Percentiles rank a stretch among this genome's conserved stretches.
phyloP scores from a whole-genome alignment of 2,888 invertebrate genomes.

The Cheilosia variabilis region DNA sequence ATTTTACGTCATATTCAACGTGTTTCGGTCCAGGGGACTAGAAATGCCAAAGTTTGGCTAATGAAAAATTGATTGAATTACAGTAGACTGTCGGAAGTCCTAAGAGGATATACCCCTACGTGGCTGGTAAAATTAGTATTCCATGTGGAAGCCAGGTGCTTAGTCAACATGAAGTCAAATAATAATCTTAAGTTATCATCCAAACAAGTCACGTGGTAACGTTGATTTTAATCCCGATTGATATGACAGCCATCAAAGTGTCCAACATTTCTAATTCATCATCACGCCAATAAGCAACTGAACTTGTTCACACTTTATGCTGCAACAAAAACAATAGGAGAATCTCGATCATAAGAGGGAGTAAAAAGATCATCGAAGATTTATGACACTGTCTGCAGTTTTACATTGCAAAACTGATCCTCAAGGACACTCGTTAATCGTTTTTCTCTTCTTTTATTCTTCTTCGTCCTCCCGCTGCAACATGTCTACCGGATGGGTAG shows the following conservation, averaged over 20 bases:
- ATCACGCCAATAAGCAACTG: slow-evolving; percentile 4
- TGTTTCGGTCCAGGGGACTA: background rate
- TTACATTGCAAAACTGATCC: slow-evolving; percentile 49
- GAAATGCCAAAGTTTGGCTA: slow-evolving; percentile 1
- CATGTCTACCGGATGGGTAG: slow-evolving; percentile 66
- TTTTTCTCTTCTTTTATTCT: slow-evolving; percentile 25
- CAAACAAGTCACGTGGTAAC: too few species aligned
- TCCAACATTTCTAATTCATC: background rate
- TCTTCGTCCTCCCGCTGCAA: slow-evolving; percentile 31
- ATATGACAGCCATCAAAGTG: background rate
- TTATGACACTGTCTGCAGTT: slow-evolving; percentile 55
- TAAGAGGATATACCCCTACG: background rate
- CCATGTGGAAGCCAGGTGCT: too few species aligned
- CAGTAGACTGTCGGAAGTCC: background rate
- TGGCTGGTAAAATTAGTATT: too few species aligned
- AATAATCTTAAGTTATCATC: too few species aligned
- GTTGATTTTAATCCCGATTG: too few species aligned
- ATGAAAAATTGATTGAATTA: background rate
- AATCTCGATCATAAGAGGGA: slow-evolving; percentile 61
- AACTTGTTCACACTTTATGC: slow-evolving; percentile 26
- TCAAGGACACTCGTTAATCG: slow-evolving; percentile 70
- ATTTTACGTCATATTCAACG: too few species aligned
- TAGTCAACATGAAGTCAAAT: too few species aligned
- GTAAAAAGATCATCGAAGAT: slow-evolving; percentile 72
- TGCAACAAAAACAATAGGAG: slow-evolving; percentile 14